Evolutionary conservation across 2,797 vertebrate species (phyloP).

Genomic region (Anomalospiza imberbis): DNA sequence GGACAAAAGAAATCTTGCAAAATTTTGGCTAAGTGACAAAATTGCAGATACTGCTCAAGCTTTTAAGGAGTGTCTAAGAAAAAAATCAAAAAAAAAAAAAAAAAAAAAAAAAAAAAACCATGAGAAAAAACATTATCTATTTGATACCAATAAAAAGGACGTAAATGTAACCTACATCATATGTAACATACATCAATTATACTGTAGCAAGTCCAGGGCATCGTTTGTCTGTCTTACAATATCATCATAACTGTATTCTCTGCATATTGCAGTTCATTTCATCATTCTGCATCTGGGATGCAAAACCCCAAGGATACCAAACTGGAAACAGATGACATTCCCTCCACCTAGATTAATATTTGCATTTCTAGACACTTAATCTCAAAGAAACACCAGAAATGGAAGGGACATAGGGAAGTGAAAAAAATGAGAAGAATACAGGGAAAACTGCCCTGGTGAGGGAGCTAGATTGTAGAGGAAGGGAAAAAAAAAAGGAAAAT

Average conservation of each 20-base stretch:
- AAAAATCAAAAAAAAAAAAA: background rate
- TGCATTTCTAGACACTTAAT: constrained; percentile 15
- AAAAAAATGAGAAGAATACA: background rate
- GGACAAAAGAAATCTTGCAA: background rate
- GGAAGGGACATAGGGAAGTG: background rate
- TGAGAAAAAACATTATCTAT: background rate
- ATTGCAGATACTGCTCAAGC: background rate
- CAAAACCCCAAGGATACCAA: background rate
- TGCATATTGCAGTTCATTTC: background rate
- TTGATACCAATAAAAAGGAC: background rate
- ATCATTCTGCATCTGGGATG: constrained; percentile 29
- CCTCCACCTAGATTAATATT: constrained; percentile 40
- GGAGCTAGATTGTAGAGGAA: background rate
- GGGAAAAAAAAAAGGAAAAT: background rate
- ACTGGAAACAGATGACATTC: constrained; percentile 11
- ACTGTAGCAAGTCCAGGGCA: background rate
- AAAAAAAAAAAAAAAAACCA: background rate
- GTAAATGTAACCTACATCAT: background rate
- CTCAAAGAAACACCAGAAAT: background rate
- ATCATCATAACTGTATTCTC: background rate
- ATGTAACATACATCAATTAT: no score
- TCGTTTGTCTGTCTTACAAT: background rate
- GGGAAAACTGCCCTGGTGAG: background rate
- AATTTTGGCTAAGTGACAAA: background rate
- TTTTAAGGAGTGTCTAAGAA: background rate